Evolutionary conservation across 2,888 invertebrate species (phyloP), one percentile per base, ranked within the genome.

Genomic region (Resseliella maxima): DNA sequence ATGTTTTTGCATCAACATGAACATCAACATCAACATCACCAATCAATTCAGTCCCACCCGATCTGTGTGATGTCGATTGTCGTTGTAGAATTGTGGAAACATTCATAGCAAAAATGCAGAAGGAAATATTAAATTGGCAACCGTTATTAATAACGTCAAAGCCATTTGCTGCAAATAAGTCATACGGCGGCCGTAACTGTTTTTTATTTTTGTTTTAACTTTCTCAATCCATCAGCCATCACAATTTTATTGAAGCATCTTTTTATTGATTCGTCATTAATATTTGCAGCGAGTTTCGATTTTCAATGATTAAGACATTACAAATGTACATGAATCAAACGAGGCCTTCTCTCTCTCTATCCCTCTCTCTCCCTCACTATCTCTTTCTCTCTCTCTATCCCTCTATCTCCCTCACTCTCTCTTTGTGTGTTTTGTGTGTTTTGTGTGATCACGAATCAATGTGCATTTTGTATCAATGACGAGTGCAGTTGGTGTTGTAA

Each of bases 81-180:
- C 18, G 46, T 18, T 41, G 41, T 41, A 12, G 12, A 41, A 41
- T 8, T 8, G 41, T 8, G 41, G 50, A 50, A 50, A 50, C 21
- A 59, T 59, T 59, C 59, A 59, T n/a, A n/a, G n/a, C n/a, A n/a
- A n/a, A n/a, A n/a, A n/a, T 24, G 31, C 72, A 72, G 31, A 72
- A 72, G 72, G 72, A 72, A 72, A 72, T 35, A 31, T 72, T 72
- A 31, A 72, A 72, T 72, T 72, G 27, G 31, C 72, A 72, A n/a
- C 72, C 72, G 72, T 72, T 72, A 72, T 72, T 72, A 72, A 31
- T 72, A 72, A 59, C 31, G 2, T 1, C 72, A 35, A 15, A 12
- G 59, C 27, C 31, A 15, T 59, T 59, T 50, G 50, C 15, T 24
- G n/a, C 18, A 15, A 72, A 72, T 72, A 27, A 72, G 72, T 72